phyloP scores from a whole-genome alignment of 2,113 vertebrate species.

The Rhipidura dahli region DNA sequence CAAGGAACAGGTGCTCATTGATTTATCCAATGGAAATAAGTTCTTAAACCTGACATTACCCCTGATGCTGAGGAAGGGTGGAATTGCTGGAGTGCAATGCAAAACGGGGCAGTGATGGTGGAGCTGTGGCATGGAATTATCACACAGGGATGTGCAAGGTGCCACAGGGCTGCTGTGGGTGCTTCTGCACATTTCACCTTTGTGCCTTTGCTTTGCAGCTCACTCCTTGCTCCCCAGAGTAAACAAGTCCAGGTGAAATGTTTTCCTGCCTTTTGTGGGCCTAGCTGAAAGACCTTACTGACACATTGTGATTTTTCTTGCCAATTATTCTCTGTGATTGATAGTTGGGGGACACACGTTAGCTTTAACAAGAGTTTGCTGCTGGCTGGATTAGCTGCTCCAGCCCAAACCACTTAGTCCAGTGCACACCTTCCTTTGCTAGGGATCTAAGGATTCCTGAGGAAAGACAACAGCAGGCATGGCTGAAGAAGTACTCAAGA shows the following conservation, averaged over 20 bases:
- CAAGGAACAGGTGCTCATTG: background rate
- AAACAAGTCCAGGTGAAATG: background rate
- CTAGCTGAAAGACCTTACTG: background rate
- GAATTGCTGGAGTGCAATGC: background rate
- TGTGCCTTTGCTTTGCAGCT: background rate
- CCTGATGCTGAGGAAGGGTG: background rate
- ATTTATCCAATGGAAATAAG: background rate
- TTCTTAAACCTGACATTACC: background rate
- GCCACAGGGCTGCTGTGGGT: rapidly evolving
- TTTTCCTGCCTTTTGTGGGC: background rate
- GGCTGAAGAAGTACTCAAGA: background rate
- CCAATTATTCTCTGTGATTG: background rate
- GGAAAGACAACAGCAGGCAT: background rate
- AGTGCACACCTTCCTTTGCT: background rate
- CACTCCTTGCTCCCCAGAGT: background rate
- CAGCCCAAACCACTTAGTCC: background rate
- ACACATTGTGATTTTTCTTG: background rate
- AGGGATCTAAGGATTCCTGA: background rate
- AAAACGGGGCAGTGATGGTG: background rate
- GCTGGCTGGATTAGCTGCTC: background rate
- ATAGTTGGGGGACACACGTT: background rate
- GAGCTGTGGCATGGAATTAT: background rate
- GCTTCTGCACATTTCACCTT: background rate
- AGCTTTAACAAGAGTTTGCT: background rate
- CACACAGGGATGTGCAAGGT: background rate